Evolutionary conservation across 1,140 invertebrate species (phyloP), one percentile per base, ranked within the genome.

Genomic region (Tenebrio molitor): DNA sequence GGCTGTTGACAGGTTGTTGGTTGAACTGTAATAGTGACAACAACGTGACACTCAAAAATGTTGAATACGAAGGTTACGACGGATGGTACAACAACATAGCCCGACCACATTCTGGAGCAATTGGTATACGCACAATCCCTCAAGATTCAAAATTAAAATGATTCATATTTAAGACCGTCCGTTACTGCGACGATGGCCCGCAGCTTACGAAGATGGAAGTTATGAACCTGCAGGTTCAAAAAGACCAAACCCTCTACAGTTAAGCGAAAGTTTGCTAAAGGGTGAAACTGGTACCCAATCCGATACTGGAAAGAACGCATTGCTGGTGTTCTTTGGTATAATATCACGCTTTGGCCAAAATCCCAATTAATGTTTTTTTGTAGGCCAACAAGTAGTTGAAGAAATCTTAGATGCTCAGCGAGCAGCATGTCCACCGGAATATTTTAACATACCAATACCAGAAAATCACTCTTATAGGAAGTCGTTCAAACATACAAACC

Each of bases 51-150:
- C 77, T 72, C 4, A 69, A 36, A 19, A n/a, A 71, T 12, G 68
- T 71, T n/a, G 85, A 86, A 74, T 84, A 86, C 73, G 86, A 88
- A 72, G 82, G 88, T 23, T 90, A 84, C 79, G 89, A 91, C 80
- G 90, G 90, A 7, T 91, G 86, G 84, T 90, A 87, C 78, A 91
- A 91, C 76, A 91, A 91, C 76, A 69, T 88, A n/a, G 87, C 85
- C 1, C 84, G 83, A 73, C 87, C 88, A 1, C 82, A 85, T 36
- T 83, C 85, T 66, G 90, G 90, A 6, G 86, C 88, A 39, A 84
- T 88, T 14, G 89, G 79, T 89, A 69, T 33, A 23, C 7, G 1
- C 19, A 63, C 29, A 36, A 14, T 64, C 14, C 21, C 19, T 50
- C 29, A 12, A 41, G 34, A 44, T 2, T 33, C 10, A 17, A 14